Evolutionary conservation across 2,888 invertebrate species (phyloP).

Genomic region (Calephelis perditalis): DNA sequence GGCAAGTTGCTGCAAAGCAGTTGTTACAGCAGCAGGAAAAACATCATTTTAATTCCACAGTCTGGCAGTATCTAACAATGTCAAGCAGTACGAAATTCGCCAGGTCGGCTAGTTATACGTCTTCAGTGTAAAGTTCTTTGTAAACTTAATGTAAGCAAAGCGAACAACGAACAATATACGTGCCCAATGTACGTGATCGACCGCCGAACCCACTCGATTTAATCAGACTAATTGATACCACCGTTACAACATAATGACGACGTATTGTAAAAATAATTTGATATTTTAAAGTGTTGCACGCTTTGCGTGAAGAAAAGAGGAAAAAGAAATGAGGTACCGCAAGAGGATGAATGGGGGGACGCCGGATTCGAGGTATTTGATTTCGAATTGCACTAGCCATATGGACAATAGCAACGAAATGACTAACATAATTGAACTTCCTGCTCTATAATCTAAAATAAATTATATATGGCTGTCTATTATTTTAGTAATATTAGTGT

Average conservation of each 20-base stretch:
- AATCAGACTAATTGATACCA: conserved; percentile 70
- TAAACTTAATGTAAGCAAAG: conserved; percentile 27
- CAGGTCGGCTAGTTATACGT: too few relatives aligned
- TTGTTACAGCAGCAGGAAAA: too few relatives aligned
- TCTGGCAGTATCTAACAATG: too few relatives aligned
- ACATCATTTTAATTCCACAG: too few relatives aligned
- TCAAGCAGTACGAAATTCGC: too few relatives aligned
- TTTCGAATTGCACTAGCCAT: conserved; percentile 39
- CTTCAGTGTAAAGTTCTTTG: conserved; percentile 22
- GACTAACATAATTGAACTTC: conserved; percentile 56
- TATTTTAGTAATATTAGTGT: conserved; percentile 46
- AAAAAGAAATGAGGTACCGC: conserved; percentile 38
- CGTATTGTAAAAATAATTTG: conserved; percentile 71
- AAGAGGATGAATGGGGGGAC: conserved; percentile 37
- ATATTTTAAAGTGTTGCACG: conserved; percentile 59
- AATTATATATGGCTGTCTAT: conserved; percentile 53
- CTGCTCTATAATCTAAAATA: conserved; percentile 57
- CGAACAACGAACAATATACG: conserved; percentile 40
- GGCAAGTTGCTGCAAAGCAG: too few relatives aligned
- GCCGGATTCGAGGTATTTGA: conserved; percentile 38
- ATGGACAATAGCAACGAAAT: conserved; percentile 55
- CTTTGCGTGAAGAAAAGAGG: conserved; percentile 46
- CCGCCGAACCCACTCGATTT: conserved; percentile 60
- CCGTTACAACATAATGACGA: conserved; percentile 69
- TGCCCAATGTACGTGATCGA: conserved; percentile 59